Conservation (phyloP, 1,140 invertebrate species). For the Pomacea maculata region DNA sequence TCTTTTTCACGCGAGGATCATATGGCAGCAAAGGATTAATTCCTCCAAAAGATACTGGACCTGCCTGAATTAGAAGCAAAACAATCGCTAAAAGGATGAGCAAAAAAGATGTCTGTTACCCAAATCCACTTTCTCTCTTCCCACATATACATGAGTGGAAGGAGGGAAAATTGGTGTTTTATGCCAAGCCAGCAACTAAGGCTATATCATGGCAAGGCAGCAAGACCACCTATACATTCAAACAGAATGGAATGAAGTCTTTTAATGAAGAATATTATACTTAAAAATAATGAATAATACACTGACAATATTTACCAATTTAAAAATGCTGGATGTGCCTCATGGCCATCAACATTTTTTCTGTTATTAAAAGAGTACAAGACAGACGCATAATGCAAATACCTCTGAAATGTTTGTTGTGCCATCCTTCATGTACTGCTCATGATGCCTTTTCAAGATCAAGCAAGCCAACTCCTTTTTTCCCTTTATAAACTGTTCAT, state of each 20-base stretch:
- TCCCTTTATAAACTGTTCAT: slow-evolving; percentile 34
- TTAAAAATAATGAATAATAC: too few relatives aligned
- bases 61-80: not conserved
- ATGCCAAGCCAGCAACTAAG: too few relatives aligned
- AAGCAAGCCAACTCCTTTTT: slow-evolving; percentile 50
- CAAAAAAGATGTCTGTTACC: not conserved
- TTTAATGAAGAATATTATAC: too few relatives aligned
- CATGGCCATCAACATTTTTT: too few relatives aligned
- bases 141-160: too few relatives aligned
- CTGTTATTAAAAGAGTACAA: too few relatives aligned
- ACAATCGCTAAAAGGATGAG: not conserved
- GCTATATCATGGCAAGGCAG: too few relatives aligned
- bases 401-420: slow-evolving; percentile 43
- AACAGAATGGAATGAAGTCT: too few relatives aligned
- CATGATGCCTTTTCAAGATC: slow-evolving; percentile 49
- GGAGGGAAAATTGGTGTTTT: too few relatives aligned
- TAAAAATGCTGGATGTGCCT: too few relatives aligned
- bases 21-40: slow-evolving; percentile 33
- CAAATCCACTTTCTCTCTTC: not conserved
- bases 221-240: too few relatives aligned
- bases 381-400: not conserved
- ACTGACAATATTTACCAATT: too few relatives aligned
- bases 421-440: slow-evolving; percentile 45
- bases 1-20: slow-evolving; percentile 44
- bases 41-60: slow-evolving; percentile 4